Evolutionary conservation across 2,797 vertebrate genomes (phyloP).

Genomic region (Hoplostethus atlanticus): DNA sequence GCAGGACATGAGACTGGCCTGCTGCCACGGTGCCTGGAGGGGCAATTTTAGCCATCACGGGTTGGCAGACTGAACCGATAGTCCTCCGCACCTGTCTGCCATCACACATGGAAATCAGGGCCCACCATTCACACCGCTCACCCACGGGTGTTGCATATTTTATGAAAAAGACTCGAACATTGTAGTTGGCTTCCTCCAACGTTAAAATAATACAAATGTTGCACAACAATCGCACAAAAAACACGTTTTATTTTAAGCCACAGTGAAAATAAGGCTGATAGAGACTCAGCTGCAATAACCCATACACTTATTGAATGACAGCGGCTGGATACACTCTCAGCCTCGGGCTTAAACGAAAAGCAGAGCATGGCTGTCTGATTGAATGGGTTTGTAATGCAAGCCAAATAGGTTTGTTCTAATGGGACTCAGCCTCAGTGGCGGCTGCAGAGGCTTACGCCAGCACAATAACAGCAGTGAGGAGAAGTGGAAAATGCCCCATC

Average conservation of each 20-base stretch:
- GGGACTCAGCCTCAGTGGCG: conserved; percentile 71
- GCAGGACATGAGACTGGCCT: conserved; percentile 38
- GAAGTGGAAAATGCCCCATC: conserved; percentile 49
- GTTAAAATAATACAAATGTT: conserved; percentile 58
- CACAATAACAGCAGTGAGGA: conserved; percentile 53
- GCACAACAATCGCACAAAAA: conserved; percentile 51
- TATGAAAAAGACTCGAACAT: conserved; percentile 24
- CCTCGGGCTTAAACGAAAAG: conserved; percentile 65
- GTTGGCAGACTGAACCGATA: conserved; percentile 28
- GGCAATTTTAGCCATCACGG: conserved; percentile 46
- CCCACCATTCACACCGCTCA: conserved; percentile 35
- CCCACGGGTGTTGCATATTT: conserved; percentile 62
- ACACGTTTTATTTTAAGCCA: conserved; percentile 30
- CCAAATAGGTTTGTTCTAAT: conserved; percentile 80
- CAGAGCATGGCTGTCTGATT: conserved; percentile 68
- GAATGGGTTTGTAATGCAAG: conserved; percentile 80
- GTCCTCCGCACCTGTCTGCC: conserved; percentile 57
- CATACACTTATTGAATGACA: conserved; percentile 64
- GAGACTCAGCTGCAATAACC: conserved; percentile 71
- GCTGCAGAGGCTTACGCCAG: conserved; percentile 65
- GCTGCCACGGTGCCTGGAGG: conserved; percentile 46
- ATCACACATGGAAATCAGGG: conserved; percentile 63
- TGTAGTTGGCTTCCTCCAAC: conserved; percentile 25
- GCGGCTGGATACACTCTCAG: conserved; percentile 67
- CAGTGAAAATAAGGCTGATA: conserved; percentile 61